These are phyloP conservation scores for Furcula furcula DNA, from an alignment of 2,888 invertebrate genomes.

Conservation along the genomic window DNA sequence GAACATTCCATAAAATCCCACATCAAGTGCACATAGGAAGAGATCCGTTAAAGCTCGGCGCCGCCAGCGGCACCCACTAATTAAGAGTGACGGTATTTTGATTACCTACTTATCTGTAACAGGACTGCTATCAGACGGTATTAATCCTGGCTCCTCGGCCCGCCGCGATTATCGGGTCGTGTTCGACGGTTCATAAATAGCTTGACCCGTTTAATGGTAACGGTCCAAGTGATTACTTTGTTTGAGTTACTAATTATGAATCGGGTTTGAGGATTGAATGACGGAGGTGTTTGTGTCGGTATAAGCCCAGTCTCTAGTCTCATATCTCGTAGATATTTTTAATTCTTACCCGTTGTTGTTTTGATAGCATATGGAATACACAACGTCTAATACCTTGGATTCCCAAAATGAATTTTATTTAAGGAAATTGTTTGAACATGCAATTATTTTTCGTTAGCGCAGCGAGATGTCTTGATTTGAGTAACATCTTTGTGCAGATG, in stretches of 20 bases:
- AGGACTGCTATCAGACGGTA: slow-evolving; percentile 55
- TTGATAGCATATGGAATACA: too few species aligned
- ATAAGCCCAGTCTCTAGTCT: too few species aligned
- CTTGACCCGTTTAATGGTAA: slow-evolving; percentile 37
- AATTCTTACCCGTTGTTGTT: too few species aligned
- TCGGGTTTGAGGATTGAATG: background rate
- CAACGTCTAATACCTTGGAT: too few species aligned
- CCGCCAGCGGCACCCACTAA: slow-evolving; percentile 57
- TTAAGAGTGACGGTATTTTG: slow-evolving; percentile 75
- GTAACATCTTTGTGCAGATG: too few species aligned
- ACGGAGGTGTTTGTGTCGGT: background rate
- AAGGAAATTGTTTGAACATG: too few species aligned
- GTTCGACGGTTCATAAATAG: slow-evolving; percentile 55
- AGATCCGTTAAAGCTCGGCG: slow-evolving; percentile 33
- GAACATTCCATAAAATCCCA: background rate
- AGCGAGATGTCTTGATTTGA: too few species aligned
- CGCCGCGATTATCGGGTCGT: slow-evolving; percentile 59
- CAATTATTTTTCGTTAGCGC: too few species aligned
- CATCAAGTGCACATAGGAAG: too few species aligned
- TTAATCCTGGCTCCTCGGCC: slow-evolving; percentile 60
- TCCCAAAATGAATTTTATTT: too few species aligned
- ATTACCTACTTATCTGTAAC: slow-evolving; percentile 72
- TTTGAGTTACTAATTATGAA: slow-evolving; percentile 33
- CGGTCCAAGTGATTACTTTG: slow-evolving; percentile 38
- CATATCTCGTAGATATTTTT: too few species aligned